phyloP scores from a whole-genome alignment of 2,888 invertebrate genomes.

The Pseudoips prasinana region DNA sequence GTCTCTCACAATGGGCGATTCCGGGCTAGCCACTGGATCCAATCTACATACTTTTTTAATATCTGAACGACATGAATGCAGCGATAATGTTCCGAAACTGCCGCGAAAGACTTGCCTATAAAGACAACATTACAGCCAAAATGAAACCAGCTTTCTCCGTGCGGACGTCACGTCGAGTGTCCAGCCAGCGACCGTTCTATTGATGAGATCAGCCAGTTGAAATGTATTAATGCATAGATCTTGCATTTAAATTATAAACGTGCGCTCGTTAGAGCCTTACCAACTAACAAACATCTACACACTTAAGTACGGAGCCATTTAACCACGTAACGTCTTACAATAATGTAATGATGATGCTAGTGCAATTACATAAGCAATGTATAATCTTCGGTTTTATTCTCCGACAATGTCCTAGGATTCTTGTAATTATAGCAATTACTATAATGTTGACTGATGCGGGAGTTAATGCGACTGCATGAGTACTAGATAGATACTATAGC shows the following conservation, averaged over 20 bases:
- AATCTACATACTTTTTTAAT: too few species aligned
- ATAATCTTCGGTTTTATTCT: slow-evolving; percentile 22
- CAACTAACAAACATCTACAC: slow-evolving; percentile 12
- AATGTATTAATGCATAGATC: slow-evolving; percentile 43
- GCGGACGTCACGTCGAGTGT: slow-evolving; percentile 29
- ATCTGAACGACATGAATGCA: too few species aligned
- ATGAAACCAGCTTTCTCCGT: slow-evolving; percentile 48
- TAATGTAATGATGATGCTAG: slow-evolving; percentile 22
- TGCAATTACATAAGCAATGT: slow-evolving; percentile 22
- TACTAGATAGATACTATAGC: too few species aligned
- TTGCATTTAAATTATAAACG: slow-evolving; percentile 33
- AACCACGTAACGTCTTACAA: slow-evolving; percentile 4
- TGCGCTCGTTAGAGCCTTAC: slow-evolving; percentile 16
- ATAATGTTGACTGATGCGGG: too few species aligned
- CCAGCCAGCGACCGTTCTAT: slow-evolving; percentile 30
- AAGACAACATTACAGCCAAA: slow-evolving; percentile 36
- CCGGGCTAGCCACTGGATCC: too few species aligned
- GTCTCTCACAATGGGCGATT: too few species aligned
- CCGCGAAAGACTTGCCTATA: neutral
- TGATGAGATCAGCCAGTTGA: slow-evolving; percentile 42
- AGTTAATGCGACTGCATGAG: too few species aligned
- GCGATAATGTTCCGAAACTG: too few species aligned
- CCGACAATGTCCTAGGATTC: too few species aligned
- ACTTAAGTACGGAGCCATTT: slow-evolving; percentile 1
- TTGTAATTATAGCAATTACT: too few species aligned